Evolutionary conservation across 23 tunicate species (phyloP).

Genomic region (Botrylloides violaceus): DNA sequence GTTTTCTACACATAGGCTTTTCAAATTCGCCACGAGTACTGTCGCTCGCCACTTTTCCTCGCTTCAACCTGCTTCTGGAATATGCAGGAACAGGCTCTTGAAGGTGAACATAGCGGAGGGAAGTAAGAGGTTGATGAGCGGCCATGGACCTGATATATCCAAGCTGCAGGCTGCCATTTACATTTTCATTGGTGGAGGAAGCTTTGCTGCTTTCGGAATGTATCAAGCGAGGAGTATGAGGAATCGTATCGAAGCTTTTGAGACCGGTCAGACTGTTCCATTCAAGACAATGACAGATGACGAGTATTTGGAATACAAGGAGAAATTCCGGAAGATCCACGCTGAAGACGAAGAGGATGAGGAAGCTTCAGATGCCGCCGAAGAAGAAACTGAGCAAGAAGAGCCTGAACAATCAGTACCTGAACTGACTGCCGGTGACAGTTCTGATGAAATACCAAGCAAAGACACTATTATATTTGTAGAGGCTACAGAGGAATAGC

Average conservation of each 20-base stretch:
- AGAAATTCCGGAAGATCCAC: not conserved
- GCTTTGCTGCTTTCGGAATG: not conserved
- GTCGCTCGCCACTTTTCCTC: not conserved
- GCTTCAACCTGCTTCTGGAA: not conserved
- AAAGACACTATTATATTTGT: not conserved
- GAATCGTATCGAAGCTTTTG: conserved; percentile 16
- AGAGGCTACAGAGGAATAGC: not conserved
- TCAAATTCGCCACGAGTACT: not conserved
- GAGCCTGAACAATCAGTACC: not conserved
- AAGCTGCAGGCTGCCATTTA: not conserved
- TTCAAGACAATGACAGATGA: conserved; percentile 3
- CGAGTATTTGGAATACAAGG: not conserved
- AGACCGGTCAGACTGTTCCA: conserved; percentile 1
- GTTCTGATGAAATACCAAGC: not conserved
- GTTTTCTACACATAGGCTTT: too few relatives aligned
- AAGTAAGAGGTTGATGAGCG: conserved; percentile 6
- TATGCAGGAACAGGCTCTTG: not conserved
- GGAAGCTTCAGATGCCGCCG: not conserved
- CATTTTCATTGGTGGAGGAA: not conserved
- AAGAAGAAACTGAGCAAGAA: not conserved
- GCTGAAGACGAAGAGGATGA: conserved; percentile 14
- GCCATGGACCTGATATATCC: conserved; percentile 17
- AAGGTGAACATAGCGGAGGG: not conserved
- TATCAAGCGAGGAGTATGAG: conserved; percentile 3
- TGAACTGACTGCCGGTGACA: too few relatives aligned